Percentiles rank a stretch among this genome's conserved stretches.
phyloP scores from a whole-genome alignment of 2,797 vertebrate genomes.

The Sebastes miniatus region DNA sequence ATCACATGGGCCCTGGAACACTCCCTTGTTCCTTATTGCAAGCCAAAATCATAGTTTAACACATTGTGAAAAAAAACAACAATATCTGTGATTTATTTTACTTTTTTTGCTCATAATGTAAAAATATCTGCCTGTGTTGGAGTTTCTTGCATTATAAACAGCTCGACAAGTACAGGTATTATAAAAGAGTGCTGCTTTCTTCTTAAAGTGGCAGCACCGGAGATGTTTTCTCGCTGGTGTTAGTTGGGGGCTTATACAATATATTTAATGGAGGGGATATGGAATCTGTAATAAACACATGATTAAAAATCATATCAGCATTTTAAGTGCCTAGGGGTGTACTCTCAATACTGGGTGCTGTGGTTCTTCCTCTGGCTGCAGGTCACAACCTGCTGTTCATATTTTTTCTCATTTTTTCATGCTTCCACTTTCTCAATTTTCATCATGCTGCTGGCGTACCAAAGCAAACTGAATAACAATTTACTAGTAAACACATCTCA shows the following conservation, averaged over 20 bases:
- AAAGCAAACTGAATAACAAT: neutral
- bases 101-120: conserved; percentile 1
- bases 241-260: neutral
- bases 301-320: neutral
- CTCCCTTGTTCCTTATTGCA: conserved; percentile 23
- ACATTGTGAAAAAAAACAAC: conserved; percentile 5
- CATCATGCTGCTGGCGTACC: neutral
- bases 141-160: conserved; percentile 6
- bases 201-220: neutral
- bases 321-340: too few relatives aligned
- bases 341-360: neutral
- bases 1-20: conserved; percentile 46
- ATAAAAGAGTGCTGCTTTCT: conserved; percentile 9
- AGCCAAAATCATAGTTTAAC: conserved; percentile 35
- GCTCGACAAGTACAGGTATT: neutral
- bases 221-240: neutral
- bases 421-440: neutral
- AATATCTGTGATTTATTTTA: conserved; percentile 6
- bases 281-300: neutral
- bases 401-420: neutral
- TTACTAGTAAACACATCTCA: neutral
- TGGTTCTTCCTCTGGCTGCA: neutral
- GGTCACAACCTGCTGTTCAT: neutral
- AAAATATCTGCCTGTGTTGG: conserved; percentile 12
- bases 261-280: too few relatives aligned